Base-by-base conservation (phyloP, 2,888 invertebrate species). In the Drosophila buzzatii region DNA sequence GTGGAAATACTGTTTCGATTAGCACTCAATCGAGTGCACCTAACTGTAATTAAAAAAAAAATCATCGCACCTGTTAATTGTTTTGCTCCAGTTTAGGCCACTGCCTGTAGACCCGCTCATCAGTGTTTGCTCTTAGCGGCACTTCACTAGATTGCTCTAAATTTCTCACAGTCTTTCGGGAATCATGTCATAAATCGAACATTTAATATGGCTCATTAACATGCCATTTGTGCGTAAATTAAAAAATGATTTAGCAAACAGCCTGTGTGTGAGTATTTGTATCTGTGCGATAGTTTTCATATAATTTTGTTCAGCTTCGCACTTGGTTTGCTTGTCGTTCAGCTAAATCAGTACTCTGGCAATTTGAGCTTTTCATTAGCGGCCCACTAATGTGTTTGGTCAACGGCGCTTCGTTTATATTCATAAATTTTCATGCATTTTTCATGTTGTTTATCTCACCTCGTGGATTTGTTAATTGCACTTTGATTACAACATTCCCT, bases 1-100 rank as follows among this genome's bases (percentile, higher is more conserved):
- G 35, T 49, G 20, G 39, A 58, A 47, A 33, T 35, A 65, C 51
- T 14, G 67, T 75, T 70, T 89, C 76, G 70, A 84, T 85, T 85
- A 85, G 87, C 87, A 69, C 71, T 85, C 77, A 85, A 85, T 85
- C 71, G 75, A 79, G 85, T 71, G 82, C 77, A 76, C 63, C 67
- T 84, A 89, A 89, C 85, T 74, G 85, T 89, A 71, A 61, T 77
- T 72, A 65, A 73, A 44, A 61, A 55, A 65, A 73, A 44, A 61
- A 55, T 55, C 61, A 58, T 57, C 67, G 45, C 66, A 84, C 62
- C 88, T 89, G 85, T 53, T 89, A 85, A 85, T 87, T 85, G 76
- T 79, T 74, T 86, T 84, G 87, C 66, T 76, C 83, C 60, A 82
- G 23, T 67, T 76, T 27, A 0, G 39, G 16, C 37, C 0, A 4